Conservation (phyloP, 2,888 invertebrate genomes). For the Phlogophora meticulosa region DNA sequence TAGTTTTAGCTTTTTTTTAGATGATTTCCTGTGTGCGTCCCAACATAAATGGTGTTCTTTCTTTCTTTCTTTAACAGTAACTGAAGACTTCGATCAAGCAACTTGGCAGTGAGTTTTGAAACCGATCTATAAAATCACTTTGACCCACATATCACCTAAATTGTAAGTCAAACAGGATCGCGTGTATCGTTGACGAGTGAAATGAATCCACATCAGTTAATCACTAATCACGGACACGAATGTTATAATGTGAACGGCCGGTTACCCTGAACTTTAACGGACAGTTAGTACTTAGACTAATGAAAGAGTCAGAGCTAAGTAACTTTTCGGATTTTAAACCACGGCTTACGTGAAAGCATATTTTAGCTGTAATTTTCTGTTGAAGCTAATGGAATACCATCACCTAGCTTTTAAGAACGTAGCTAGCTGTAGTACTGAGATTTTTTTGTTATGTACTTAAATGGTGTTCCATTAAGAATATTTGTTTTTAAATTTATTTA, state of each 20-base stretch:
- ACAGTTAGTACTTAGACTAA: conserved; percentile 34
- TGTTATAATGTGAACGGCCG: conserved; percentile 6
- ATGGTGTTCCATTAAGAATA: too few relatives aligned
- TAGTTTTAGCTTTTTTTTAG: too few relatives aligned
- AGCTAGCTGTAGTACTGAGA: conserved; percentile 5
- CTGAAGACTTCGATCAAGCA: too few relatives aligned
- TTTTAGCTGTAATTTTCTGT: not conserved
- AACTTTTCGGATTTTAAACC: not conserved
- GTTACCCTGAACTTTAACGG: conserved; percentile 33
- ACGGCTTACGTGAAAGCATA: not conserved
- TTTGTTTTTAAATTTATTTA: too few relatives aligned
- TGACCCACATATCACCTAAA: not conserved
- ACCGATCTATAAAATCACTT: not conserved
- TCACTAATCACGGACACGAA: conserved; percentile 35
- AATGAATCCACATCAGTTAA: conserved; percentile 49
- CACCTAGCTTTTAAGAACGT: conserved; percentile 27
- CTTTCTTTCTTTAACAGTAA: too few relatives aligned
- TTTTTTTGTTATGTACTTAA: too few relatives aligned
- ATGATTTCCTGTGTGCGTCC: too few relatives aligned
- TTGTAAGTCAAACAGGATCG: conserved; percentile 17
- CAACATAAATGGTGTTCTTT: too few relatives aligned
- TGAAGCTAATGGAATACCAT: conserved; percentile 34
- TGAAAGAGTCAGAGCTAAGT: not conserved
- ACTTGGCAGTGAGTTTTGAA: not conserved
- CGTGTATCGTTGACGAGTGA: conserved; percentile 40